Conservation (phyloP, 1,140 invertebrate genomes). For the Phocides pigmalion region DNA sequence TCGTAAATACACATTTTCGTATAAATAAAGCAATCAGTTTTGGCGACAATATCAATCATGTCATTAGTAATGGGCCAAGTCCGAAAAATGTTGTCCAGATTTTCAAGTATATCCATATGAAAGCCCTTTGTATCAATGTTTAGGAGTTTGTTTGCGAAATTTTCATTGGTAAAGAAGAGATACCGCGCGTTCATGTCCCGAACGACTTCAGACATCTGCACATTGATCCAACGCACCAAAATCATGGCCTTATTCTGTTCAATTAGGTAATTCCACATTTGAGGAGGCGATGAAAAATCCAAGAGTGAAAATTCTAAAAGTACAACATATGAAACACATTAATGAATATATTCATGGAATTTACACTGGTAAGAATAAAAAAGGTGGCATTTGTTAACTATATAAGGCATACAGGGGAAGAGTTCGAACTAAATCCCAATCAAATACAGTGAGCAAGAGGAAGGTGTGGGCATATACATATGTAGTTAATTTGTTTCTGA, state of each 20-base stretch:
- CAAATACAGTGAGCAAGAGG: no score
- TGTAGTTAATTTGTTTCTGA: no score
- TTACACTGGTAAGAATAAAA: no score
- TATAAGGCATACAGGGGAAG: no score
- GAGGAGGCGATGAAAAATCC: conserved; percentile 76
- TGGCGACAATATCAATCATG: conserved; percentile 84
- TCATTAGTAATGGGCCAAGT: conserved; percentile 84
- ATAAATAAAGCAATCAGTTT: conserved; percentile 78
- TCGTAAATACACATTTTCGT: conserved; percentile 84
- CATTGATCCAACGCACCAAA: conserved; percentile 83
- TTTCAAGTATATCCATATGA: conserved; percentile 61
- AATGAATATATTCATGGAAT: no score
- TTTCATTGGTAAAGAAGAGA: conserved; percentile 74
- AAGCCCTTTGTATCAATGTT: conserved; percentile 75
- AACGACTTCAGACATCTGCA: conserved; percentile 76
- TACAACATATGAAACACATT: neutral
- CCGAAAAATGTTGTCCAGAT: conserved; percentile 80
- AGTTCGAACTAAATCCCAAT: no score
- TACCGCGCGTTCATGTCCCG: conserved; percentile 75
- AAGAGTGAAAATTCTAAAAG: conserved; percentile 82
- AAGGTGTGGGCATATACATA: no score
- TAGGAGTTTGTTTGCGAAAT: conserved; percentile 67
- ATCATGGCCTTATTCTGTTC: conserved; percentile 81
- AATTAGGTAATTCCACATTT: conserved; percentile 83
- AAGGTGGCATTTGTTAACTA: no score